Evolutionary conservation across 2,113 vertebrate species (phyloP).

Genomic region (Gymnorhina tibicen): DNA sequence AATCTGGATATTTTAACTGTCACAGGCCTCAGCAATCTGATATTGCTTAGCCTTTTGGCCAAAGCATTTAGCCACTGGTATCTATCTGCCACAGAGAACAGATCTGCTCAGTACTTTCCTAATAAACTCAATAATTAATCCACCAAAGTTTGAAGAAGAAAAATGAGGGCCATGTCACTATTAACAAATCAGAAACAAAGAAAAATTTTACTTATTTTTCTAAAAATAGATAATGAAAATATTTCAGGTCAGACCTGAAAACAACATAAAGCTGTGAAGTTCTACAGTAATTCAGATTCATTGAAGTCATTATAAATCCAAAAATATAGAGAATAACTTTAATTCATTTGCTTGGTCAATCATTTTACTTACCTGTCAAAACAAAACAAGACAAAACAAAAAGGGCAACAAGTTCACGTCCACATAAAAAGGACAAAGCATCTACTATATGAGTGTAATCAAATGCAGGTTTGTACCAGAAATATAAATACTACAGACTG

Average conservation of each 20-base stretch:
- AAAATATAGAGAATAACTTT: background rate
- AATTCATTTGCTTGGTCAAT: background rate
- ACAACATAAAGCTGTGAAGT: background rate
- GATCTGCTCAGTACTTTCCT: background rate
- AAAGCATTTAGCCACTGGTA: background rate
- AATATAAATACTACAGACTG: background rate
- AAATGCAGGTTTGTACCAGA: background rate
- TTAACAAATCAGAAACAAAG: background rate
- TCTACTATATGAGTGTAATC: background rate
- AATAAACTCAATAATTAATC: background rate
- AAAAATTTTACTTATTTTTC: background rate
- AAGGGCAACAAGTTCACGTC: background rate
- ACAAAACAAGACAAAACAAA: background rate
- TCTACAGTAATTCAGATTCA: background rate
- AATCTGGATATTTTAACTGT: constrained; percentile 23
- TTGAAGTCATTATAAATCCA: background rate
- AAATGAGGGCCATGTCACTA: background rate
- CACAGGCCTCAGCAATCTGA: background rate
- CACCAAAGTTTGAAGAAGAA: background rate
- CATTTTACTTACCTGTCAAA: background rate
- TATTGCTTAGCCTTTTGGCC: background rate
- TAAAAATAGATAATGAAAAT: background rate
- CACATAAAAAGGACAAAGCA: background rate
- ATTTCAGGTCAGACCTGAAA: background rate
- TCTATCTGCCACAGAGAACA: background rate